These are phyloP conservation scores for Corythaixoides concolor DNA, from an alignment of 2,113 vertebrate genomes.

Conservation along the genomic window DNA sequence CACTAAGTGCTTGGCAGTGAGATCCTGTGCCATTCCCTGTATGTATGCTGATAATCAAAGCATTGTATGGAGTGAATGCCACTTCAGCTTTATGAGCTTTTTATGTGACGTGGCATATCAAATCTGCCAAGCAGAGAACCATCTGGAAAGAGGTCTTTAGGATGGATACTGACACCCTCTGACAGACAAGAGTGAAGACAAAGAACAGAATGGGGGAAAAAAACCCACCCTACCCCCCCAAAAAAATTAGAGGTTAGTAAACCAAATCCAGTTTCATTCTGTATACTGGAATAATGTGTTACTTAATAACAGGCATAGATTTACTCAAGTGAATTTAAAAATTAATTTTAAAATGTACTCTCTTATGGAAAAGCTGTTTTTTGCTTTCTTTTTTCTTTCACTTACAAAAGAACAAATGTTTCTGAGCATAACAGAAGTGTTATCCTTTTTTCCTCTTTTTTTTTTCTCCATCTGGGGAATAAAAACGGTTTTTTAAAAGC, in stretches of 20 bases:
- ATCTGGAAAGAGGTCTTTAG: slow-evolving; percentile 64
- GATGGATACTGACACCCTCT: slow-evolving; percentile 51
- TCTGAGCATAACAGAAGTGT: not conserved
- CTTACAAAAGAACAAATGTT: not conserved
- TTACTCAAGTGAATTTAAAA: not conserved
- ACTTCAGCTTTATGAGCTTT: slow-evolving; percentile 69
- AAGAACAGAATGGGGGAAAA: not conserved
- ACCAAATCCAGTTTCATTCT: not conserved
- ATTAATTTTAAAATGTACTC: not conserved
- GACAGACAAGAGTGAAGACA: slow-evolving; percentile 1
- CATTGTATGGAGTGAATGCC: slow-evolving; percentile 39
- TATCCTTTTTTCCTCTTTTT: not conserved
- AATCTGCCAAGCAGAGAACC: slow-evolving; percentile 62
- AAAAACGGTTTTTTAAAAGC: not conserved
- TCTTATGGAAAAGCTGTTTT: not conserved
- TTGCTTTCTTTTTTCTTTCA: not conserved
- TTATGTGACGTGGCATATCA: slow-evolving; percentile 69
- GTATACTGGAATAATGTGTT: not conserved
- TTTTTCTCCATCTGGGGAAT: not conserved
- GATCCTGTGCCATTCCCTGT: not conserved
- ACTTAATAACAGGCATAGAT: not conserved
- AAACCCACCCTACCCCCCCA: rapidly evolving
- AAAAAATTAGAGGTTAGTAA: not conserved
- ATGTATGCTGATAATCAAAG: slow-evolving; percentile 57
- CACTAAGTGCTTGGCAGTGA: slow-evolving; percentile 39